phyloP scores from a whole-genome alignment of 2,888 invertebrate genomes.

The Noctua janthe region DNA sequence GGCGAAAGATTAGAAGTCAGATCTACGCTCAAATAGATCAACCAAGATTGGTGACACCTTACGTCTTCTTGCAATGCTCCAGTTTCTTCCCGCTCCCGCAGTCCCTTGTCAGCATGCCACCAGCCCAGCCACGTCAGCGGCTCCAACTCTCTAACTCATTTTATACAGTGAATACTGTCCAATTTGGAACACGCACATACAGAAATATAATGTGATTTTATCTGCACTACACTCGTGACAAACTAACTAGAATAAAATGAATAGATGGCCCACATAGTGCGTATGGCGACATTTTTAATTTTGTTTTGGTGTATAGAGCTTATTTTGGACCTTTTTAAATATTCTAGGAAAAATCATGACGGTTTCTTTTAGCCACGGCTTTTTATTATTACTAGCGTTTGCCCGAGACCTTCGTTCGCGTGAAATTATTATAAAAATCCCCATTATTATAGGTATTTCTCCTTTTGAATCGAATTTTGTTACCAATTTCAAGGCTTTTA shows the following conservation, averaged over 20 bases:
- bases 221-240: conserved; percentile 64
- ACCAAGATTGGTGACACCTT: neutral
- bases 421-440: too few relatives aligned
- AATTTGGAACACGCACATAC: conserved; percentile 76
- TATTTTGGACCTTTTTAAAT: conserved; percentile 18
- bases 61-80: neutral
- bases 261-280: conserved; percentile 50
- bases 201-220: conserved; percentile 67
- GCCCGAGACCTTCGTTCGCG: too few relatives aligned
- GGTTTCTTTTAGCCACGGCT: too few relatives aligned
- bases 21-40: neutral
- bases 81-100: conserved; percentile 43
- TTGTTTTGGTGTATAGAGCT: conserved; percentile 6
- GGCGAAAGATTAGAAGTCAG: neutral
- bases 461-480: too few relatives aligned
- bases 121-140: conserved; percentile 55
- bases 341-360: neutral
- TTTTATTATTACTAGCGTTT: neutral
- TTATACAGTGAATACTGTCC: conserved; percentile 82
- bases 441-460: too few relatives aligned
- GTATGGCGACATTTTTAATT: conserved; percentile 45
- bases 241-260: conserved; percentile 64
- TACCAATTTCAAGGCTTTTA: too few relatives aligned
- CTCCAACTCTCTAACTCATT: conserved; percentile 78
- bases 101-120: conserved; percentile 11